These are phyloP conservation scores for Hydrocynus forskahlii DNA, from an alignment of 2,797 vertebrate genomes.

Conservation along the genomic window DNA sequence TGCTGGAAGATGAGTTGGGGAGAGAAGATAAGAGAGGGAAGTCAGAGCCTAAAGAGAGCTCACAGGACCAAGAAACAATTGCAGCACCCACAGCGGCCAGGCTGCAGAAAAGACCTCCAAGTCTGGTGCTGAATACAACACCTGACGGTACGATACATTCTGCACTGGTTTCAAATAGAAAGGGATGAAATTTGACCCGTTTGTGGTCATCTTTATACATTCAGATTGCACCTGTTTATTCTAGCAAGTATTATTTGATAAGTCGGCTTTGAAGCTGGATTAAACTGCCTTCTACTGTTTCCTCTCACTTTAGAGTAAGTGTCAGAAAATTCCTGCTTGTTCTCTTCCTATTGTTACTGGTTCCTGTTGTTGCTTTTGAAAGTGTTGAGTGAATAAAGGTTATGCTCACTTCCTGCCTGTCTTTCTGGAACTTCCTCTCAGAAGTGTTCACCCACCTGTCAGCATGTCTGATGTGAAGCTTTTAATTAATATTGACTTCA, in stretches of 20 bases:
- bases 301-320: not conserved
- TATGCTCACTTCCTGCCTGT: constrained; percentile 44
- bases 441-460: not conserved
- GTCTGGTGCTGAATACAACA: constrained; percentile 73
- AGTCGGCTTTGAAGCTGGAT: not conserved
- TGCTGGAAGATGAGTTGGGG: constrained; percentile 86
- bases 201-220: not conserved
- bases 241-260: not conserved
- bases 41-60: constrained; percentile 58
- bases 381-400: constrained; percentile 34
- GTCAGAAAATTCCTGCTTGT: not conserved
- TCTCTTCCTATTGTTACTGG: constrained; percentile 67
- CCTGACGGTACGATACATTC: constrained; percentile 68
- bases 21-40: constrained; percentile 77
- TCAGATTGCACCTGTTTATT: not conserved
- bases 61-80: constrained; percentile 20
- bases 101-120: constrained; percentile 65
- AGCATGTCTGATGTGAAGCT: not conserved
- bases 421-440: constrained; percentile 38
- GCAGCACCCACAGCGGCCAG: constrained; percentile 42
- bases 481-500: not conserved
- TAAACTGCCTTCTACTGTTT: not conserved
- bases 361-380: constrained; percentile 71
- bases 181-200: not conserved
- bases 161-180: not conserved